Evolutionary conservation across 2,113 vertebrate species (phyloP).

Genomic region (Varanus salvator): DNA sequence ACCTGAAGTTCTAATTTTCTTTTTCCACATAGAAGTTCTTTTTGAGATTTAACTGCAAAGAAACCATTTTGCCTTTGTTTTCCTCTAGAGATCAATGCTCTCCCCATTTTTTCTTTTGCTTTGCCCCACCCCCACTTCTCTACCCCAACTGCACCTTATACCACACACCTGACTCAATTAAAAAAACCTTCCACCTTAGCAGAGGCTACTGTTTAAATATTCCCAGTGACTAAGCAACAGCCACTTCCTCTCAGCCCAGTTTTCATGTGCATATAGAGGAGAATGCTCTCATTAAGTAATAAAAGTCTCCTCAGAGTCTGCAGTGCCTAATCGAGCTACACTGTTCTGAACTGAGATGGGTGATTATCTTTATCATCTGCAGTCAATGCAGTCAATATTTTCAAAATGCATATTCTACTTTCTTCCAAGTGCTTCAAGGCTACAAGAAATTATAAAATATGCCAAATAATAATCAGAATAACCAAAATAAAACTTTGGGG

Average conservation of each 20-base stretch:
- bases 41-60: background rate
- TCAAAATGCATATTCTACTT: background rate
- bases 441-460: background rate
- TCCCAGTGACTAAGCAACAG: slow-evolving; percentile 36
- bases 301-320: background rate
- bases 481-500: background rate
- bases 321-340: background rate
- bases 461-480: background rate
- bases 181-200: background rate
- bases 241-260: slow-evolving; percentile 5
- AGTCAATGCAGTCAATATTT: background rate
- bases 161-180: background rate
- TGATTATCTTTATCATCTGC: background rate
- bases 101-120: background rate
- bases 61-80: background rate
- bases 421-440: background rate
- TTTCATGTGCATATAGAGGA: slow-evolving; percentile 20
- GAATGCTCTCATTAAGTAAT: slow-evolving; percentile 5
- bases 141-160: background rate
- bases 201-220: slow-evolving; percentile 30
- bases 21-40: background rate
- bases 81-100: background rate
- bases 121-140: background rate
- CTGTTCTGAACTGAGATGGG: background rate
- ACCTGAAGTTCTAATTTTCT: background rate